phyloP scores from a whole-genome alignment of 2,888 invertebrate species.

The Taenaris catops region DNA sequence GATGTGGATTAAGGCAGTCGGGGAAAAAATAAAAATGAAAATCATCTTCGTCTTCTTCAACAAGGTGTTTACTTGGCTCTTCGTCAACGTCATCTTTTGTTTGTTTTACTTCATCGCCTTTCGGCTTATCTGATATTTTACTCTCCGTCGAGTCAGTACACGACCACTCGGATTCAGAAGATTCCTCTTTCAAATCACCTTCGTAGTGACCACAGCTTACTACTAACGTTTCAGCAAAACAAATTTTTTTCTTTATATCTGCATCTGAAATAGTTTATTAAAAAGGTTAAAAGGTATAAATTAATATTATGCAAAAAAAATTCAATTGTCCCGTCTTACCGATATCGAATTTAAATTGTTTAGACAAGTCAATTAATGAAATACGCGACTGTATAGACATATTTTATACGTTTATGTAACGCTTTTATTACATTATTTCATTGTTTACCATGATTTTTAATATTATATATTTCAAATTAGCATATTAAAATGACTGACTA shows the following conservation, averaged over 20 bases:
- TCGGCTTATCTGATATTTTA: slow-evolving; percentile 34
- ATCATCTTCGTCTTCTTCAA: slow-evolving; percentile 48
- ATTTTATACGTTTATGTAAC: slow-evolving; percentile 21
- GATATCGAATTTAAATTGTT: slow-evolving; percentile 60
- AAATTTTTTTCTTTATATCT: slow-evolving; percentile 60
- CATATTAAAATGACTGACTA: no score
- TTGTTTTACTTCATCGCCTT: slow-evolving; percentile 33
- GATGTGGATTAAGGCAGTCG: slow-evolving; percentile 48
- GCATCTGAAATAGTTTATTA: slow-evolving; percentile 53
- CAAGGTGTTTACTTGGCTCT: slow-evolving; percentile 11
- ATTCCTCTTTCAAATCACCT: slow-evolving; percentile 43
- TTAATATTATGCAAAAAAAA: neutral
- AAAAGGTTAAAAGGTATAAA: no score
- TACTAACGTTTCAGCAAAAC: slow-evolving; percentile 76
- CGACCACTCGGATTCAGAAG: slow-evolving; percentile 63
- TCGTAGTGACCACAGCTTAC: slow-evolving; percentile 71
- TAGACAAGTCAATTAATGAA: slow-evolving; percentile 56
- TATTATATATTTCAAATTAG: neutral
- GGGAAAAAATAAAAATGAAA: slow-evolving; percentile 69
- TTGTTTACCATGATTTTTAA: neutral
- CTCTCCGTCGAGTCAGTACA: slow-evolving; percentile 41
- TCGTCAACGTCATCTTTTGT: slow-evolving; percentile 37
- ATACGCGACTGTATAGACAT: slow-evolving; percentile 40
- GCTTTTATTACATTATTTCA: neutral
- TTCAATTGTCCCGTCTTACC: slow-evolving; percentile 38